Evolutionary conservation across 2,888 invertebrate species (phyloP), one percentile per base, ranked within the genome.

Genomic region (Monopis laevigella): DNA sequence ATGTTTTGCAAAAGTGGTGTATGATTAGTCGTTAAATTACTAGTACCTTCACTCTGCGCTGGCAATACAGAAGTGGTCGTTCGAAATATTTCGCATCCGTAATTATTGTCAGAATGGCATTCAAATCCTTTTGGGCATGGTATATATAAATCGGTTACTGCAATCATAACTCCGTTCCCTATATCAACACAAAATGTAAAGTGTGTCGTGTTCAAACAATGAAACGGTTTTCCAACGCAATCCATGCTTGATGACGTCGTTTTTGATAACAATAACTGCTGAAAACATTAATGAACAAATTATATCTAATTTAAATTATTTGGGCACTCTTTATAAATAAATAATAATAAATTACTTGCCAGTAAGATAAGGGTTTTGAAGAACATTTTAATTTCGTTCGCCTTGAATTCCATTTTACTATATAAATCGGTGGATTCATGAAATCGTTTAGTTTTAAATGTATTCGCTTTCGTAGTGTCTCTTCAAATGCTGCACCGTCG

Each of bases 171-270:
- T 29, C 75, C 75, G 24, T 59, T 61, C 14, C 78, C 80, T 28
- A 74, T 54, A 48, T 80, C 75, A 28, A 80, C 75, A 51, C 83
- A 83, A 52, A 81, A 73, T 59, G 71, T 67, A 48, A 82, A 83
- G 55, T 74, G 74, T 39, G 77, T 74, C 42, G 70, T 58, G 51
- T 77, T 72, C 30, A 71, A 52, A 48, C 83, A 83, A 48, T 71
- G 64, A 51, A 82, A 82, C 34, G 73, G 60, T 58, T 69, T 81
- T 45, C 74, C 77, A 48, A 60, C 50, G 55, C 83, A 83, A 56
- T 77, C 65, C 48, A 66, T 58, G 50, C 68, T 68, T 35, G 55
- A 53, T 28, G 64, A 50, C 46, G 52, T 49, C 55, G 57, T 47
- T 45, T 53, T 46, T 46, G 61, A 54, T 30, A 64, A 48, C 46